Conservation (phyloP, 2,888 invertebrate genomes). For the Euphydryas editha region DNA sequence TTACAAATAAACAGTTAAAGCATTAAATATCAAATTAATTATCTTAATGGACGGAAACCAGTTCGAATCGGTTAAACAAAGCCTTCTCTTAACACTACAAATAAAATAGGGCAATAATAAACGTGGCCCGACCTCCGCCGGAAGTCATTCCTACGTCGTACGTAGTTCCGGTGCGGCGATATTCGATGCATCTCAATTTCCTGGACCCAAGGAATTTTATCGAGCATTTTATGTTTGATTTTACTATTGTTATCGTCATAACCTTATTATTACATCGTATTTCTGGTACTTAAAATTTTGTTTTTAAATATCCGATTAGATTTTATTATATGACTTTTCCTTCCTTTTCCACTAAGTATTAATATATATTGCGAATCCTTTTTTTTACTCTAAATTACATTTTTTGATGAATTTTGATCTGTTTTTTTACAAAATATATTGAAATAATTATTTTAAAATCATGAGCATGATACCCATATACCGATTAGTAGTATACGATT, state of each 20-base stretch:
- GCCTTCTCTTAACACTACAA: constrained; percentile 14
- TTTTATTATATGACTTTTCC: neutral
- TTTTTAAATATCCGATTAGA: neutral
- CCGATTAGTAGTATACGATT: too few species aligned
- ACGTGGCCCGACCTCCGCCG: constrained; percentile 69
- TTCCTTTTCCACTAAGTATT: too few species aligned
- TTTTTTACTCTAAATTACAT: too few species aligned
- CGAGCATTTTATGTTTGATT: constrained; percentile 25
- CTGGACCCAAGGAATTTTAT: constrained; percentile 67
- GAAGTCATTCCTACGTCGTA: constrained; percentile 75
- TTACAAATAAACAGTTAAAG: neutral
- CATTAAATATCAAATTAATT: neutral
- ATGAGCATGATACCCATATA: too few species aligned
- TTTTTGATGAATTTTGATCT: too few species aligned
- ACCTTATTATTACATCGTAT: neutral
- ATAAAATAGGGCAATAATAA: constrained; percentile 67
- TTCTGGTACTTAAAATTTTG: neutral
- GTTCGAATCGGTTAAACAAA: neutral
- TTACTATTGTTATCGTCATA: constrained; percentile 46
- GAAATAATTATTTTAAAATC: too few species aligned
- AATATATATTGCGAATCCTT: too few species aligned
- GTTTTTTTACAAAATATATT: too few species aligned
- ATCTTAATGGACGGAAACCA: neutral
- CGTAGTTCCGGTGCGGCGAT: constrained; percentile 78
- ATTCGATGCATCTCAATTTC: constrained; percentile 82